A percentile compares a stretch with the other conserved stretches of the same genome.
Evolutionary conservation across 2,113 vertebrate genomes (phyloP).

Genomic region (Elanus axillaris): DNA sequence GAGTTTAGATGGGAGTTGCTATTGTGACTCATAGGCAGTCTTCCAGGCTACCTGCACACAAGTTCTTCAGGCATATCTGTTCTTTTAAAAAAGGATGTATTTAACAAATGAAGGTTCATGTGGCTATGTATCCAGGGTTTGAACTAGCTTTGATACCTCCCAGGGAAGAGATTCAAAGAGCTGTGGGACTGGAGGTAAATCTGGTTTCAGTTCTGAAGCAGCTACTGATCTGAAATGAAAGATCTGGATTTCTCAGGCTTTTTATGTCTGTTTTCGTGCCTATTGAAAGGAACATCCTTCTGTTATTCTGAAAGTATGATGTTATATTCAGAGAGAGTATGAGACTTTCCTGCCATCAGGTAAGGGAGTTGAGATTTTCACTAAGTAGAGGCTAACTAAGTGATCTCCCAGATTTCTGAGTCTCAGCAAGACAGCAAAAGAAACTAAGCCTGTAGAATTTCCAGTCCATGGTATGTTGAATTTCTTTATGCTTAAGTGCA

Average conservation of each 20-base stretch:
- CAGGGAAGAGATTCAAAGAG: neutral
- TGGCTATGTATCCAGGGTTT: neutral
- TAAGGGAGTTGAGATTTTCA: neutral
- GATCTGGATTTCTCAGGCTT: neutral
- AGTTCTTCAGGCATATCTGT: neutral
- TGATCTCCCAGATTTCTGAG: neutral
- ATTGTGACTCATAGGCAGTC: neutral
- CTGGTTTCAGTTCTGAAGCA: neutral
- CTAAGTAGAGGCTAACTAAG: neutral
- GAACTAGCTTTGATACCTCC: neutral
- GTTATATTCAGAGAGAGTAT: neutral
- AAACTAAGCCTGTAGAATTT: neutral
- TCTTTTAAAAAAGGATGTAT: neutral
- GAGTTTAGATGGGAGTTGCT: neutral
- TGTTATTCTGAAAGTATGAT: neutral
- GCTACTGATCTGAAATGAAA: neutral
- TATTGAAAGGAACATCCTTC: neutral
- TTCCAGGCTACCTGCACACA: neutral
- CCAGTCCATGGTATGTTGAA: neutral
- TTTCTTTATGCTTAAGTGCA: rapidly evolving
- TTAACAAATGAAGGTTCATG: neutral
- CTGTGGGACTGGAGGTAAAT: neutral
- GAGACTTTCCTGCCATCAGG: neutral
- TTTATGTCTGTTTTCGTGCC: neutral
- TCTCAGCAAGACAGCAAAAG: neutral